phyloP scores from a whole-genome alignment of 2,797 vertebrate genomes.

The Myotis findleyi region DNA sequence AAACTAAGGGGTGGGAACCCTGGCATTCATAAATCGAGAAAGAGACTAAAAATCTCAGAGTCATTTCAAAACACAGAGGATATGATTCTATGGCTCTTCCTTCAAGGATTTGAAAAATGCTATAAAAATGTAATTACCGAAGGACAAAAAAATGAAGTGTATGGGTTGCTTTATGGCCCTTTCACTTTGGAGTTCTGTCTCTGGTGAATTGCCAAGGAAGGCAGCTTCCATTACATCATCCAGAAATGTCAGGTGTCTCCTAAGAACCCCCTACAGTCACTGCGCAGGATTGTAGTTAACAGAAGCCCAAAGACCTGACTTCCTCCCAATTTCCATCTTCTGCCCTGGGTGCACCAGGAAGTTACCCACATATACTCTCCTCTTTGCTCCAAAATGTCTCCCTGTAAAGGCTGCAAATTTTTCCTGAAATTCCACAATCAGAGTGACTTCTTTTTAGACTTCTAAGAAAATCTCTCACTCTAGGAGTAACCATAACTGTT shows the following conservation, averaged over 20 bases:
- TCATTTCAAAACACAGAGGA: neutral
- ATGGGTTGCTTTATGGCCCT: constrained; percentile 51
- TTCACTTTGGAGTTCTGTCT: constrained; percentile 45
- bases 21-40: neutral
- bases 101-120: constrained; percentile 61
- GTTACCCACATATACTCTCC: neutral
- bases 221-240: neutral
- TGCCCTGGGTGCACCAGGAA: neutral
- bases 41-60: neutral
- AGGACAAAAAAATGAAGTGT: constrained; percentile 42
- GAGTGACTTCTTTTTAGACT: neutral
- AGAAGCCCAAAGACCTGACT: neutral
- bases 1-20: rapidly evolving
- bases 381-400: neutral
- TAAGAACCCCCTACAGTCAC: neutral
- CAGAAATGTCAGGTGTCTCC: constrained; percentile 37
- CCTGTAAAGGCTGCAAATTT: neutral
- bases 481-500: neutral
- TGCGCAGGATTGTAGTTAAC: neutral
- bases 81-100: constrained; percentile 4
- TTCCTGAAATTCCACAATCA: neutral
- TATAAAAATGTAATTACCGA: constrained; percentile 55
- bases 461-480: neutral
- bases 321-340: neutral
- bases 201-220: constrained; percentile 42